Evolutionary conservation across 2,888 invertebrate species (phyloP), one percentile per base, ranked within the genome.

Genomic region (Monochamus alternatus): DNA sequence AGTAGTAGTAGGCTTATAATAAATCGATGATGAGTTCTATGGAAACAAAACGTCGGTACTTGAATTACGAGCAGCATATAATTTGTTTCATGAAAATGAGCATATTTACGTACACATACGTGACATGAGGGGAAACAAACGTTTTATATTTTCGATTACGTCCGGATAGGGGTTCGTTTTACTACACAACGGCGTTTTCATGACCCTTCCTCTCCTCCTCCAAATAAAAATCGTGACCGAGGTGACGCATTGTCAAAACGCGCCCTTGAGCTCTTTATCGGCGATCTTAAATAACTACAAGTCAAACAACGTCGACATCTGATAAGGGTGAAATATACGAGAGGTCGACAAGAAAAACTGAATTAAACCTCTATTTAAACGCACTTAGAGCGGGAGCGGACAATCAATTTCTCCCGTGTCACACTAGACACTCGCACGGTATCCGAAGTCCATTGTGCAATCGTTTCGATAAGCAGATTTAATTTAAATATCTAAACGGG

Each of bases 161-260:
- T n/a, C 65, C 31, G 9, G 30, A 30, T 51, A 12, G n/a, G 22
- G 51, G 47, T 31, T 14, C 52, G 47, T 65, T 51, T 65, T 65
- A 31, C 51, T 65, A 51, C 14, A 65, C 31, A 51, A 30, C n/a
- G 38, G 3, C 38, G 38, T 38, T 38, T 38, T 38, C 38, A 38
- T 30, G 22, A 65, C 51, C 47, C 51, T 51, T 65, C 14, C 51
- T 3, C 31, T 7, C 60, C 51, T 58, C 59, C 38, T 74, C 73
- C 74, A 79, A 81, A 81, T 77, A 78, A 76, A 69, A 75, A 83
- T 85, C 84, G 84, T 85, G 86, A 85, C 85, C 84, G 81, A 81
- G 82, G 85, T 85, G 86, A 86, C 85, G 86, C 86, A 85, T 85
- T 86, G 86, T 86, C 85, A 85, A 85, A 85, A 85, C 85, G 75